phyloP scores from a whole-genome alignment of 1,140 invertebrate genomes.

The Pectinophora gossypiella region DNA sequence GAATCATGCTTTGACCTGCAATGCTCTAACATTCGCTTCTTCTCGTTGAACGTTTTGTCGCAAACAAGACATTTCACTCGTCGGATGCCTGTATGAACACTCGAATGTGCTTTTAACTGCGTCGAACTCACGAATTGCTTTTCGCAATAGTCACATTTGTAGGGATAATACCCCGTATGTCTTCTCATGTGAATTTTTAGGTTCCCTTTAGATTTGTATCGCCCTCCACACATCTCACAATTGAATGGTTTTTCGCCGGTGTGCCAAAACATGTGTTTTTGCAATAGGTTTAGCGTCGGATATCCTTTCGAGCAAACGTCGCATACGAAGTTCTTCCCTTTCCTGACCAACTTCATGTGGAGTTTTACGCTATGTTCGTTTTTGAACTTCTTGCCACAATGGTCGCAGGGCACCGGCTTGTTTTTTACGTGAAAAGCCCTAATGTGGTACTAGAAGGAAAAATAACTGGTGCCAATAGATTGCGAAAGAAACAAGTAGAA shows the following conservation, averaged over 20 bases:
- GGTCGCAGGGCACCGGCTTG: neutral
- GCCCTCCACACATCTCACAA: neutral
- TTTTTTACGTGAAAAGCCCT: neutral
- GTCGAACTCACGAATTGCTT: neutral
- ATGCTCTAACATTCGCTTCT: too few relatives aligned
- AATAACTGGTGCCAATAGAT: too few relatives aligned
- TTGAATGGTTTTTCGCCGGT: neutral
- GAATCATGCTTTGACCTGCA: too few relatives aligned
- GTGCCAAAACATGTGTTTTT: neutral
- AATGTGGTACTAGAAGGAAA: neutral
- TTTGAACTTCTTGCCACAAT: neutral
- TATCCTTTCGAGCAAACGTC: neutral
- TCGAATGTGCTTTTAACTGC: neutral
- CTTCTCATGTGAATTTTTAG: constrained; percentile 26
- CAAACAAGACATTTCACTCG: too few relatives aligned
- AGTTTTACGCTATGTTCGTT: neutral
- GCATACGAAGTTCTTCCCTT: neutral
- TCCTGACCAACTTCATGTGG: neutral
- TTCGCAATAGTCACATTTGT: neutral
- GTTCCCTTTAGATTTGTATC: neutral
- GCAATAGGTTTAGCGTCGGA: neutral
- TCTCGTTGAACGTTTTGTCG: too few relatives aligned
- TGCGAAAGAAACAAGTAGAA: too few relatives aligned
- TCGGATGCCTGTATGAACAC: neutral
- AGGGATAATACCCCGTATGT: neutral